Conservation (phyloP, 2,888 invertebrate genomes). For the Meghimatium bilineatum region DNA sequence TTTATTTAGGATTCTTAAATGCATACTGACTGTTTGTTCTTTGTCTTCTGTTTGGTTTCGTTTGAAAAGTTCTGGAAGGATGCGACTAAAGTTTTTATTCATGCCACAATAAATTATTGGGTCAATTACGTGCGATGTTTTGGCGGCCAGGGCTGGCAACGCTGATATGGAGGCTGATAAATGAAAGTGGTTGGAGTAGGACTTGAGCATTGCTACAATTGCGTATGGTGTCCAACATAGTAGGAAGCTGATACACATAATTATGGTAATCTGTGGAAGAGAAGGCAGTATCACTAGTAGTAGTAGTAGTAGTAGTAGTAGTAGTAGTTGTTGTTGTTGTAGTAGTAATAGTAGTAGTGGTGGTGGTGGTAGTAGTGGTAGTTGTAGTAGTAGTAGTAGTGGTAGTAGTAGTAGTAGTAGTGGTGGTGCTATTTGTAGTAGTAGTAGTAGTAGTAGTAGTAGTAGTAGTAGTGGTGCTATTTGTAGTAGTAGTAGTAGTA, state of each 20-base stretch:
- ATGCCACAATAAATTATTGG: constrained; percentile 53
- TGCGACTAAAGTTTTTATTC: constrained; percentile 51
- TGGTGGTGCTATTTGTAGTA: no score
- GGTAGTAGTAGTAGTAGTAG: constrained; percentile 20
- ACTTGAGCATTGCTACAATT: constrained; percentile 52
- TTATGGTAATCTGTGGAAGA: constrained; percentile 50
- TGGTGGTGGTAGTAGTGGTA: constrained; percentile 15
- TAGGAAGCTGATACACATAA: constrained; percentile 56
- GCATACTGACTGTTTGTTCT: constrained; percentile 6
- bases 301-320: background rate
- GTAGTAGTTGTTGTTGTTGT: background rate
- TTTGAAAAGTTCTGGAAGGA: constrained; percentile 30
- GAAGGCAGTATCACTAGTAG: constrained; percentile 8
- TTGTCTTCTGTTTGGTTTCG: background rate
- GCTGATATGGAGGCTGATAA: constrained; percentile 42
- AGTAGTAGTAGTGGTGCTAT: background rate
- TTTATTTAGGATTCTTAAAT: background rate
- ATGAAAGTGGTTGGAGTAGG: constrained; percentile 40
- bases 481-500: background rate
- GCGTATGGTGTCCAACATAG: constrained; percentile 60
- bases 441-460: constrained; percentile 8
- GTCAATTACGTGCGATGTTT: constrained; percentile 52
- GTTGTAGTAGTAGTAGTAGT: background rate
- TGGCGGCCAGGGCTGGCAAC: constrained; percentile 53
- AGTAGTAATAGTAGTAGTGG: constrained; percentile 4